phyloP scores from a whole-genome alignment of 2,113 vertebrate genomes.

The Anseranas semipalmata region DNA sequence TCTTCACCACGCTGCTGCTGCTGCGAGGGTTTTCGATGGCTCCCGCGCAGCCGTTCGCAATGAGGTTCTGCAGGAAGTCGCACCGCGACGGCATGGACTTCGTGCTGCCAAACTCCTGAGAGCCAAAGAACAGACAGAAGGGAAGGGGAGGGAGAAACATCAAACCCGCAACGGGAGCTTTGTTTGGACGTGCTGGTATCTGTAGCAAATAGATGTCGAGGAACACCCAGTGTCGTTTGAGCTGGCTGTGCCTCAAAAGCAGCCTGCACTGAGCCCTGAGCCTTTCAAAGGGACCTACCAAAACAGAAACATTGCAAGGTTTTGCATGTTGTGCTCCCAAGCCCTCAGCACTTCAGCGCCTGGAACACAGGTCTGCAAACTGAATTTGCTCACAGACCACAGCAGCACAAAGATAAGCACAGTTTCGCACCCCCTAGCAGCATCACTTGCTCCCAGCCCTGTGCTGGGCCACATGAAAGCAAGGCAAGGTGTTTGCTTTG shows the following conservation, averaged over 20 bases:
- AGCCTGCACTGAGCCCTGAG: neutral
- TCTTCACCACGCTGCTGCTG: constrained; percentile 73
- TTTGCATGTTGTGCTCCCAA: neutral
- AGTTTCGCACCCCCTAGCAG: neutral
- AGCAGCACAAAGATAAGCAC: neutral
- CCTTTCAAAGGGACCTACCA: neutral
- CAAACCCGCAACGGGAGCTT: neutral
- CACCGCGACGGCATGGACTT: constrained; percentile 85
- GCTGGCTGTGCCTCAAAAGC: neutral
- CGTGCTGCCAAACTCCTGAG: constrained; percentile 85
- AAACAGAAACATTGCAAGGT: neutral
- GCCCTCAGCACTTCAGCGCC: neutral
- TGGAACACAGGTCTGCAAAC: neutral
- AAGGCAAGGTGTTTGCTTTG: neutral
- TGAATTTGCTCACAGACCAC: neutral
- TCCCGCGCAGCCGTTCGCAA: constrained; percentile 80
- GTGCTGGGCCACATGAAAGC: neutral
- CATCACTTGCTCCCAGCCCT: neutral
- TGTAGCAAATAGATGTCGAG: neutral
- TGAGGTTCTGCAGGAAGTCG: constrained; percentile 86
- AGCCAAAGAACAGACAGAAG: neutral
- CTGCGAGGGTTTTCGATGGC: constrained; percentile 85
- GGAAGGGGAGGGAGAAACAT: neutral
- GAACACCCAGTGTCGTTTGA: neutral
- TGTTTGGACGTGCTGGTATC: neutral